Conservation (phyloP, 1,140 invertebrate species). For the Diprion similis region DNA sequence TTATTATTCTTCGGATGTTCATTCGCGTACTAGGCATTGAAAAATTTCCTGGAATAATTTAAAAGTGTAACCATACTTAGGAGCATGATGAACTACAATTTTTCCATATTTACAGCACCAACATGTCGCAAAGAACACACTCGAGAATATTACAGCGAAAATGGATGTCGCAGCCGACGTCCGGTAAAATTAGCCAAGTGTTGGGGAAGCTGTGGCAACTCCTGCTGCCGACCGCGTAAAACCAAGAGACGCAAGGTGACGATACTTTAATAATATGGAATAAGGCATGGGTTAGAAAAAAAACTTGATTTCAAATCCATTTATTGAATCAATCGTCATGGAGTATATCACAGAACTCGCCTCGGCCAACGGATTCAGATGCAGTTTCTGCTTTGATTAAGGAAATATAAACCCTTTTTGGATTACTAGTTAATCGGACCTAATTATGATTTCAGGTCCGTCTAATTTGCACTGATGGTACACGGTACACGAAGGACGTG, state of each 20-base stretch:
- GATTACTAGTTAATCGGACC: conserved; percentile 21
- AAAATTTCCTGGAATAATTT: too few relatives aligned
- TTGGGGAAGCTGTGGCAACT: conserved; percentile 72
- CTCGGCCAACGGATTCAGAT: background rate
- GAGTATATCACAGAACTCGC: background rate
- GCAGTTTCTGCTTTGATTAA: background rate
- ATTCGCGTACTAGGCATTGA: too few relatives aligned
- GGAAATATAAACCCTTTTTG: conserved; percentile 6
- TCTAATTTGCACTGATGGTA: conserved; percentile 90
- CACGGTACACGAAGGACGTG: conserved; percentile 92
- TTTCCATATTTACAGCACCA: conserved; percentile 65
- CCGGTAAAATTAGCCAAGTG: conserved; percentile 90
- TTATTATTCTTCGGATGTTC: too few relatives aligned
- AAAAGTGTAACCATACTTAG: background rate
- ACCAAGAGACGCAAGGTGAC: conserved; percentile 90
- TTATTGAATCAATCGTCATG: conserved; percentile 23
- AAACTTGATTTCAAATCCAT: background rate
- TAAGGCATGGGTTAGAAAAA: too few relatives aligned
- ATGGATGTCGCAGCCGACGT: conserved; percentile 85
- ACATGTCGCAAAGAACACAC: conserved; percentile 89
- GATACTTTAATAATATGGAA: background rate
- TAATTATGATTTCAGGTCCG: conserved; percentile 67
- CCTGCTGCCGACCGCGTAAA: conserved; percentile 87
- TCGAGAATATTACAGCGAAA: conserved; percentile 88
- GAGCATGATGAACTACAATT: background rate